phyloP scores from a whole-genome alignment of 2,888 invertebrate genomes.

The Loripinus fragilis region DNA sequence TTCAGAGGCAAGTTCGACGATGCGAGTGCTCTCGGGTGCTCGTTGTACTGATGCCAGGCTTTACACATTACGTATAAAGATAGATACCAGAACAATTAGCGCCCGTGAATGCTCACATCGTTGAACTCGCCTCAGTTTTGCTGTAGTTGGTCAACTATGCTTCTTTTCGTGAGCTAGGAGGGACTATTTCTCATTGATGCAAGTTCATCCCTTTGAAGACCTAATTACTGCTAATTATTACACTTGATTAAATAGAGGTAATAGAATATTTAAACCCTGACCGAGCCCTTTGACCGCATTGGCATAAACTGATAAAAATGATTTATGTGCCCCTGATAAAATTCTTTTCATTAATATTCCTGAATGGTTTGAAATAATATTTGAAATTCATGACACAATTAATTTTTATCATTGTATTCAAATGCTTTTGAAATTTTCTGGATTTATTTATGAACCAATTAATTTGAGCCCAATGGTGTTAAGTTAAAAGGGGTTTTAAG shows the following conservation, averaged over 20 bases:
- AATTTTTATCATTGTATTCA: conserved; percentile 7
- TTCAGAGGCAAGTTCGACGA: too few relatives aligned
- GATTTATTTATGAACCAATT: background rate
- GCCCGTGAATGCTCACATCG: too few relatives aligned
- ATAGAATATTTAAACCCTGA: background rate
- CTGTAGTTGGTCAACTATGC: too few relatives aligned
- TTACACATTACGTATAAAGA: too few relatives aligned
- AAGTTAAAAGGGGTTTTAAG: too few relatives aligned
- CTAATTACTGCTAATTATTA: conserved; percentile 19
- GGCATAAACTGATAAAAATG: conserved; percentile 8
- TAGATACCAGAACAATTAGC: too few relatives aligned
- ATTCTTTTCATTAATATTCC: conserved; percentile 4
- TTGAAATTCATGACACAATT: conserved; percentile 9
- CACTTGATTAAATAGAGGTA: conserved; percentile 12
- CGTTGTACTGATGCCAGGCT: too few relatives aligned
- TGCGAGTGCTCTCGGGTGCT: too few relatives aligned
- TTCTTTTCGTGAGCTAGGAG: too few relatives aligned
- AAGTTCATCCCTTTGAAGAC: background rate
- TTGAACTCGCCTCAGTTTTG: too few relatives aligned
- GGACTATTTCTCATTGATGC: background rate
- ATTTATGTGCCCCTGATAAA: conserved; percentile 1
- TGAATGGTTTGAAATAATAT: too few relatives aligned
- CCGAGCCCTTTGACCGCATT: background rate
- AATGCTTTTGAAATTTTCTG: conserved; percentile 6
- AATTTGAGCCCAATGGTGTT: too few relatives aligned